These are phyloP conservation scores for Macrotus californicus DNA, from an alignment of 2,113 vertebrate genomes.

Conservation along the genomic window DNA sequence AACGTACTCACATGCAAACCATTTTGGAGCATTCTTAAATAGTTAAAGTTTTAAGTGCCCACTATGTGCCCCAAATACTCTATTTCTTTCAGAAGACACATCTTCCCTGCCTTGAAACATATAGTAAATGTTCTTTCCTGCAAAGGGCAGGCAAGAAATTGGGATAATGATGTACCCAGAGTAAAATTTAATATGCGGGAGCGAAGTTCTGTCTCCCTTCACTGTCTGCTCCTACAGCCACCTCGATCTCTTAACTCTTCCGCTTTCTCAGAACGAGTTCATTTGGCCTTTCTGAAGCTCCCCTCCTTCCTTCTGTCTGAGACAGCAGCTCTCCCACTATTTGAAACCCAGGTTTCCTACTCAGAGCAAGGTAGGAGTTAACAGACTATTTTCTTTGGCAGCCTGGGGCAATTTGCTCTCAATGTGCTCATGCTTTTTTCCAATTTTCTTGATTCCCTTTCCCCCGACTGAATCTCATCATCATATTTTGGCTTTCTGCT, in stretches of 20 bases:
- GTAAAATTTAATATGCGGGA: neutral
- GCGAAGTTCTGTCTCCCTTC: neutral
- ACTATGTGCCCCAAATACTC: neutral
- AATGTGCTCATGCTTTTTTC: conserved; percentile 6
- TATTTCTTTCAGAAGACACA: neutral
- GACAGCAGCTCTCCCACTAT: neutral
- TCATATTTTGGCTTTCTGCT: conserved; percentile 35
- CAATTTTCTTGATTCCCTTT: conserved; percentile 32
- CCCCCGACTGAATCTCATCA: conserved; percentile 27
- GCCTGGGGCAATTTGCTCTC: conserved; percentile 8
- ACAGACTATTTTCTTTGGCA: conserved; percentile 35
- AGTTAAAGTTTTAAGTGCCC: neutral
- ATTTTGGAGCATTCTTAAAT: neutral
- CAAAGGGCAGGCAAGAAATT: neutral
- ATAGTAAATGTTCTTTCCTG: neutral
- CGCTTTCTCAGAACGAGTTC: neutral
- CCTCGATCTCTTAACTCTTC: neutral
- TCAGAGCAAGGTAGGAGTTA: neutral
- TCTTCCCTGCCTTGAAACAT: neutral
- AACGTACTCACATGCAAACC: neutral
- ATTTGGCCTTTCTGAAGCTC: neutral
- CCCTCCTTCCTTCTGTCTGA: neutral
- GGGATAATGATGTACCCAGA: neutral
- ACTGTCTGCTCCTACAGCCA: neutral
- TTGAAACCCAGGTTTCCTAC: neutral